Percentiles rank a stretch among this genome's conserved stretches.
These are phyloP conservation scores for Volucella inflata DNA, from an alignment of 2,888 invertebrate genomes.

Conservation along the genomic window DNA sequence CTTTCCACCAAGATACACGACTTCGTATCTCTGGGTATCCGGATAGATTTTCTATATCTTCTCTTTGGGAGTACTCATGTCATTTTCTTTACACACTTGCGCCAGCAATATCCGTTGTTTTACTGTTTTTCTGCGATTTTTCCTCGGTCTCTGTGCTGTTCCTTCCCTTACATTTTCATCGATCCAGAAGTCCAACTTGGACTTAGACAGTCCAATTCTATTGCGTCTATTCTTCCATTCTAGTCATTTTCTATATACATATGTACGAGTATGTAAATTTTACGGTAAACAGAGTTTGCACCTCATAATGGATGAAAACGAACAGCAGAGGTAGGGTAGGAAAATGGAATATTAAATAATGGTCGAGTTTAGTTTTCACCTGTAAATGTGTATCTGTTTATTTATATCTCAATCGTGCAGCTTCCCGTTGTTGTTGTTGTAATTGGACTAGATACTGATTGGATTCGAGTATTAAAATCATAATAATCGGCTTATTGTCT, in stretches of 20 bases:
- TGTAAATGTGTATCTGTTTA: slow-evolving; percentile 29
- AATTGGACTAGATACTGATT: slow-evolving; percentile 17
- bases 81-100: slow-evolving; percentile 46
- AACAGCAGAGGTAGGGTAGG: not conserved
- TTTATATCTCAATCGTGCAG: slow-evolving; percentile 40
- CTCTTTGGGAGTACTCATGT: not conserved
- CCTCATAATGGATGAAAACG: too few relatives aligned
- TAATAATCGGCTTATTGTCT: slow-evolving; percentile 65
- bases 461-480: slow-evolving; percentile 38
- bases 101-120: slow-evolving; percentile 61
- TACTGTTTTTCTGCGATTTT: slow-evolving; percentile 36
- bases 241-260: slow-evolving; percentile 48
- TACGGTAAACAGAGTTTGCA: slow-evolving; percentile 43
- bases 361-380: slow-evolving; percentile 59
- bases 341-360: slow-evolving; percentile 49
- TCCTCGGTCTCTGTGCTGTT: not conserved
- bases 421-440: slow-evolving; percentile 45
- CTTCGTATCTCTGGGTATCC: slow-evolving; percentile 14
- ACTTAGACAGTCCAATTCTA: slow-evolving; percentile 42
- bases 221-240: slow-evolving; percentile 34
- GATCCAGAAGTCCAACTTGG: not conserved
- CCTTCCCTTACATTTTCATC: not conserved
- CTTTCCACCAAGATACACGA: not conserved
- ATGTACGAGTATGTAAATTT: too few relatives aligned
- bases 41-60: slow-evolving; percentile 30